Conservation (phyloP, 2,888 invertebrate species). For the Neoaliturus tenellus region DNA sequence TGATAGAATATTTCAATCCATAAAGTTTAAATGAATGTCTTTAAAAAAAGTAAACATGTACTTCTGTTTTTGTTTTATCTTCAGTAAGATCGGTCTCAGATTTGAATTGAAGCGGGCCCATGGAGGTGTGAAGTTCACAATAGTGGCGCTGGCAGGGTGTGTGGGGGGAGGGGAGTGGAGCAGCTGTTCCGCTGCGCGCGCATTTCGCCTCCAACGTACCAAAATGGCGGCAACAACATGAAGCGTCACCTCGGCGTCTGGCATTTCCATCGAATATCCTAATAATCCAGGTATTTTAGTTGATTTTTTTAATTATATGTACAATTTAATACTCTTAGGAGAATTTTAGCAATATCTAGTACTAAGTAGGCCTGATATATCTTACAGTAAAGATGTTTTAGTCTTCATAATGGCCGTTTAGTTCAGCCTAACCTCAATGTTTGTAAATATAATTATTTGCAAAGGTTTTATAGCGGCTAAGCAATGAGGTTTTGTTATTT, state of each 20-base stretch:
- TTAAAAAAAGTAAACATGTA: too few relatives aligned
- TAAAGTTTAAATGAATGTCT: too few relatives aligned
- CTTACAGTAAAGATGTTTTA: background rate
- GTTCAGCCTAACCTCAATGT: background rate
- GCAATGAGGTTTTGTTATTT: too few relatives aligned
- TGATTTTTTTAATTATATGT: background rate
- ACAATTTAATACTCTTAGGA: background rate
- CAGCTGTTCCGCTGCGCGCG: background rate
- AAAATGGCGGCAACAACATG: conserved; percentile 30
- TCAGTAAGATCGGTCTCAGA: too few relatives aligned
- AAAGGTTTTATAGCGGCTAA: too few relatives aligned
- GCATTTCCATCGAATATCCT: background rate
- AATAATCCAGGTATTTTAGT: background rate
- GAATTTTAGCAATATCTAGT: background rate
- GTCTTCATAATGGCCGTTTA: background rate
- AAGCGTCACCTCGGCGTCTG: background rate
- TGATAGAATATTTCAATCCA: too few relatives aligned
- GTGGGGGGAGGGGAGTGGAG: background rate
- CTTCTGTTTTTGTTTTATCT: too few relatives aligned
- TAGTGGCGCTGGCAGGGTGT: background rate
- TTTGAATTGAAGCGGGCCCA: background rate
- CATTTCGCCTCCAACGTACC: background rate
- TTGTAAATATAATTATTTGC: too few relatives aligned
- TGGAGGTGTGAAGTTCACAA: conserved; percentile 27
- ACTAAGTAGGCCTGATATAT: background rate